phyloP scores from a whole-genome alignment of 2,797 vertebrate genomes.

The Rhinogobio ventralis region DNA sequence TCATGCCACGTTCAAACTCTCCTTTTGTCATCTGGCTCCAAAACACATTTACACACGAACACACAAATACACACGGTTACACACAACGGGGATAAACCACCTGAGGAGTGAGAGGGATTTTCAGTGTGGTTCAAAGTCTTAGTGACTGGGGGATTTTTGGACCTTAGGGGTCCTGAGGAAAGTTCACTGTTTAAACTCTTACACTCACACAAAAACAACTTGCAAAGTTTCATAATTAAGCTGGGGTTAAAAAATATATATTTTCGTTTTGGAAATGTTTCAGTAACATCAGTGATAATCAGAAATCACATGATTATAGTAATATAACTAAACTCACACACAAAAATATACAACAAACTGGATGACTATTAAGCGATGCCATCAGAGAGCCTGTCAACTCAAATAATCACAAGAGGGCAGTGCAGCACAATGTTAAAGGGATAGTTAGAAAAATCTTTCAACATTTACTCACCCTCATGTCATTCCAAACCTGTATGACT shows the following conservation, averaged over 20 bases:
- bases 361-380: not conserved
- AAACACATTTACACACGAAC: conserved; percentile 55
- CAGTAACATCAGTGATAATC: not conserved
- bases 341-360: not conserved
- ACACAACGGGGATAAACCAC: conserved; percentile 73
- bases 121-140: conserved; percentile 71
- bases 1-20: conserved; percentile 69
- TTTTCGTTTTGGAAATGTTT: not conserved
- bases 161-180: conserved; percentile 31
- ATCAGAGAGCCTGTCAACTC: conserved; percentile 13
- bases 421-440: conserved; percentile 34
- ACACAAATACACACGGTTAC: conserved; percentile 49
- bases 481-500: not conserved
- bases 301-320: not conserved
- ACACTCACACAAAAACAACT: not conserved
- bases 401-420: conserved; percentile 55
- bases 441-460: not conserved
- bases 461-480: not conserved
- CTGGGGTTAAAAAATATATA: not conserved
- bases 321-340: not conserved
- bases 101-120: conserved; percentile 77
- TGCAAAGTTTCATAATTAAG: not conserved
- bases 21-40: conserved; percentile 69
- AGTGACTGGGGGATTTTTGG: conserved; percentile 38
- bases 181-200: conserved; percentile 3